Evolutionary conservation across 2,113 vertebrate genomes (phyloP).

Genomic region (Taxidea taxus): DNA sequence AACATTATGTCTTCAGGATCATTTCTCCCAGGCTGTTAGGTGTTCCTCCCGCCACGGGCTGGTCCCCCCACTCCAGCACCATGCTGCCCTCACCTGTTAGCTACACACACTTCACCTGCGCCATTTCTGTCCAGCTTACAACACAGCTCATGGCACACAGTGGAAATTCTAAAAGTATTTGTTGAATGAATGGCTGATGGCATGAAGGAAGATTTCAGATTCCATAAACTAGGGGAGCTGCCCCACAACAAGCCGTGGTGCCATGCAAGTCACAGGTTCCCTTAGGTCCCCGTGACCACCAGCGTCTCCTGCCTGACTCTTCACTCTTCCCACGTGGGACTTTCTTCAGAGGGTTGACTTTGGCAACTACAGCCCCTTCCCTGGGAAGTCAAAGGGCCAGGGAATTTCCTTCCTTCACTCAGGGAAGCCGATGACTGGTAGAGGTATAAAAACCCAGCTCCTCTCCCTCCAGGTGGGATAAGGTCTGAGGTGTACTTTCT

Average conservation of each 20-base stretch:
- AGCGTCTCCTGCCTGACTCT: background rate
- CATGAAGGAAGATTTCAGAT: background rate
- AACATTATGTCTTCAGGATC: background rate
- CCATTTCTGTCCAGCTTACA: background rate
- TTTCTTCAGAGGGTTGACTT: background rate
- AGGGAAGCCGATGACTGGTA: background rate
- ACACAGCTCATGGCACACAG: background rate
- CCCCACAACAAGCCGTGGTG: background rate
- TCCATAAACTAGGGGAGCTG: accelerated
- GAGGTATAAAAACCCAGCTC: background rate
- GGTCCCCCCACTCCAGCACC: too few species aligned
- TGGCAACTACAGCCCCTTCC: background rate
- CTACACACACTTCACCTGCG: background rate
- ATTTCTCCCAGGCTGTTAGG: background rate
- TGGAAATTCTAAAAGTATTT: background rate
- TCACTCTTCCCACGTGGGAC: background rate
- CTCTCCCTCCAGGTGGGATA: background rate
- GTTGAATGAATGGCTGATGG: background rate
- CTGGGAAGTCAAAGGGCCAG: background rate
- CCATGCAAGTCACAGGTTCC: background rate
- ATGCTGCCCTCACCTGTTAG: accelerated
- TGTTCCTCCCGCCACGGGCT: accelerated
- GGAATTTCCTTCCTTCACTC: background rate
- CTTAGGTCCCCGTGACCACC: background rate
- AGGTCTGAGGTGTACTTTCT: background rate